Conservation (phyloP, 1,140 invertebrate species). For the Trinorchestia longiramus region DNA sequence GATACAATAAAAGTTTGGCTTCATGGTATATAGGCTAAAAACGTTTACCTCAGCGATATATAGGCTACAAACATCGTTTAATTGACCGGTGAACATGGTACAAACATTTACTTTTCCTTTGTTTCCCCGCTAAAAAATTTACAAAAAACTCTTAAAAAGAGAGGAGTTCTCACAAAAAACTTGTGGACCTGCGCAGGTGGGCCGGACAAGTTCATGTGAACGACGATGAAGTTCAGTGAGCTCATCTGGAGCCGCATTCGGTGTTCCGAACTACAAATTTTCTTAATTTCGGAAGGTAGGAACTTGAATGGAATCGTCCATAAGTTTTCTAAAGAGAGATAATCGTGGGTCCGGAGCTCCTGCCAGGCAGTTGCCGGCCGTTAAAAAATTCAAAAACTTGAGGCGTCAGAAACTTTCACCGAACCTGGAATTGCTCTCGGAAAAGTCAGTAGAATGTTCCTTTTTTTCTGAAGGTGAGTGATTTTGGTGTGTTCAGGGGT, state of each 20-base stretch:
- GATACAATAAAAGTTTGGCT: too few relatives aligned
- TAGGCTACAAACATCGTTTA: background rate
- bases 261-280: background rate
- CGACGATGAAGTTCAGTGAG: background rate
- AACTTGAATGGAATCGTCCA: constrained; percentile 7
- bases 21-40: background rate
- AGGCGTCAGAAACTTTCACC: background rate
- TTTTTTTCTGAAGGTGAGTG: background rate
- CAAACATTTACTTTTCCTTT: background rate
- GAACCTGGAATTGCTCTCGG: background rate
- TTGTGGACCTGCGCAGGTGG: too few relatives aligned
- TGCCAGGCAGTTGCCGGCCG: background rate
- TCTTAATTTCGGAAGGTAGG: background rate
- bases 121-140: background rate
- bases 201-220: background rate
- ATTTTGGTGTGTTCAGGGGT: background rate
- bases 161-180: background rate
- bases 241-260: background rate
- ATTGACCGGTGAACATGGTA: background rate
- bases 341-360: background rate
- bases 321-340: constrained; percentile 9
- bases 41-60: background rate
- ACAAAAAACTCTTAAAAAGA: background rate
- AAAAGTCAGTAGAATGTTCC: background rate
- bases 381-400: constrained; percentile 3